Evolutionary conservation across 2,797 vertebrate genomes (phyloP).

Genomic region (Avahi laniger): DNA sequence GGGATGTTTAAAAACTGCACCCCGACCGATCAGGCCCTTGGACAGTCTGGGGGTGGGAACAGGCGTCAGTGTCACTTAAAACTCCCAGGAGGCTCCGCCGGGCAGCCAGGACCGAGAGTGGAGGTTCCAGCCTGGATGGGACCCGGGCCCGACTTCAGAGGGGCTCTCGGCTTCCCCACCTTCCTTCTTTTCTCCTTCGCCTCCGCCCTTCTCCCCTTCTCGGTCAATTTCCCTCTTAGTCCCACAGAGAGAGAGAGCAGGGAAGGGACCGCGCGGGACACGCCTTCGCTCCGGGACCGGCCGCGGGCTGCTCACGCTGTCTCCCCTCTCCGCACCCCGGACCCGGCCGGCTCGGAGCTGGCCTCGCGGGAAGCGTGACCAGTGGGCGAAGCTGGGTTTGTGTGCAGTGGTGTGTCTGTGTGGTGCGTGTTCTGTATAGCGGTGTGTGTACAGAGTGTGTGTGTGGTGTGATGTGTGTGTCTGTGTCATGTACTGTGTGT

Average conservation of each 20-base stretch:
- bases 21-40: not conserved
- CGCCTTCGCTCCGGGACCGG: not conserved
- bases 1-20: not conserved
- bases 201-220: not conserved
- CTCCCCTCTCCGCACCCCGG: not conserved
- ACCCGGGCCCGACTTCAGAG: not conserved
- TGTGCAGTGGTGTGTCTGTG: not conserved
- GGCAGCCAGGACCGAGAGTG: not conserved
- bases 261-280: fast-evolving
- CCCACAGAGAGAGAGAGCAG: not conserved
- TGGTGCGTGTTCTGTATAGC: no score
- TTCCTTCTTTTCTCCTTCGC: not conserved
- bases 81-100: not conserved
- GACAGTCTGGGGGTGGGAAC: not conserved
- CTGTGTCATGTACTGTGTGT: no score
- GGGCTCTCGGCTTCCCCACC: not conserved
- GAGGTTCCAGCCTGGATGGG: fast-evolving
- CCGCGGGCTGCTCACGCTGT: fast-evolving
- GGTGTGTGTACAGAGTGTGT: not conserved
- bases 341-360: not conserved
- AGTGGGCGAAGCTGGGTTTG: not conserved
- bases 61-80: fast-evolving
- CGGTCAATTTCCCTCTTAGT: not conserved
- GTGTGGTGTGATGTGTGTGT: not conserved
- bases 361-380: not conserved